Base-by-base conservation (phyloP, 1,140 invertebrate species). In the Telenomus remus region DNA sequence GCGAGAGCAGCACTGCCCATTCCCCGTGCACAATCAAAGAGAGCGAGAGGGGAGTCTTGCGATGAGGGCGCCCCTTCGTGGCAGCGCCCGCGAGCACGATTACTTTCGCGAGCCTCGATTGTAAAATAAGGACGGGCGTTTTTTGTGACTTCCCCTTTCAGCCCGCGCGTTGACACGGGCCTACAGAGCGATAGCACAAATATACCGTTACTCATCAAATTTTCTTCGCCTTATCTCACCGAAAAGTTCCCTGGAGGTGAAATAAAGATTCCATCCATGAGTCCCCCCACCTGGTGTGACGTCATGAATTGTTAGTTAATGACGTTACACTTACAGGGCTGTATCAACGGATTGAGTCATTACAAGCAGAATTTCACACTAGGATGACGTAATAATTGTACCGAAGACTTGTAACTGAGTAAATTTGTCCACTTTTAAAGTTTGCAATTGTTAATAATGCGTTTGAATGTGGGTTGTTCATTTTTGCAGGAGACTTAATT, bases 191-290 rank as follows among this genome's bases (percentile, higher is more conserved):
- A 37, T 46, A 37, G 47, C 15, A 34, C n/a, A 1, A 6, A 6
- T 27, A 33, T 59, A 68, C 64, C 64, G 64, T 68, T 68, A 59
- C 63, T 19, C 54, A 44, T 66, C 54, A 57, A 66, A 66, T 50
- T 57, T 47, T 8, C 43, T 59, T 54, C 59, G 59, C 65, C 54
- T 57, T 57, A 51, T 68, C 54, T 27, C 6, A 6, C 19, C 19
- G 19, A 27, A 27, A 27, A 27, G 19, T 27, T 27, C 19, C 19
- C 19, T 27, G 2, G 1, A 27, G 19, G 19, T 1, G 19, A 27
- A 27, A 27, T 3, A 27, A 27, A 27, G 19, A 27, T 27, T 27
- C 19, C 19, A 27, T 27, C 19, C 19, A 3, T 27, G n/a, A 27
- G 2, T 27, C 6, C 19, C 6, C 19, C 19, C 19, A 27, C 19